These are phyloP conservation scores for Vulpes lagopus DNA, from an alignment of 2,113 vertebrate genomes.

Conservation along the genomic window DNA sequence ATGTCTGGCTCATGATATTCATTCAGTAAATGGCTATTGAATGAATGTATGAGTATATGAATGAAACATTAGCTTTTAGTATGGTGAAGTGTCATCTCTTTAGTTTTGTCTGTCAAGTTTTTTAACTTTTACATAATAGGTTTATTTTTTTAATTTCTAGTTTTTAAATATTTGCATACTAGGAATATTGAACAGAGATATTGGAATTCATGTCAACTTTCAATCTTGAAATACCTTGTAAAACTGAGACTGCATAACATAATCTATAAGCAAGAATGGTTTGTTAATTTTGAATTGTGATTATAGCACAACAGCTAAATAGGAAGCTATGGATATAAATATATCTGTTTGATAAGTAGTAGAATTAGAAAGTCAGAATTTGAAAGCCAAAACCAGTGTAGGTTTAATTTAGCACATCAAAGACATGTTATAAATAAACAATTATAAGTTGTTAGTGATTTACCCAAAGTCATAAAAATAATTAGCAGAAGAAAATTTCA, in stretches of 20 bases:
- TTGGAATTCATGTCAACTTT: constrained; percentile 4
- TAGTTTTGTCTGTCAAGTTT: constrained; percentile 6
- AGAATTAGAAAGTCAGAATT: constrained; percentile 26
- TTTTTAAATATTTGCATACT: not conserved
- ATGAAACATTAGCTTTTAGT: not conserved
- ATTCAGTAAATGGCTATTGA: not conserved
- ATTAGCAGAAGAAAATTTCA: constrained; percentile 22
- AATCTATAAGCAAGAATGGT: constrained; percentile 13
- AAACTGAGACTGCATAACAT: not conserved
- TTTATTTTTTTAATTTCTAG: not conserved
- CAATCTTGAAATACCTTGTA: constrained; percentile 2
- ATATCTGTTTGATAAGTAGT: not conserved
- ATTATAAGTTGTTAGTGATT: not conserved
- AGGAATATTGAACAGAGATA: not conserved
- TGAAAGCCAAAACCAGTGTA: not conserved
- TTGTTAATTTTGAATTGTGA: constrained; percentile 38
- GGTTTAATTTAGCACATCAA: not conserved
- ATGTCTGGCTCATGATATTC: not conserved
- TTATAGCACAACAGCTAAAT: not conserved
- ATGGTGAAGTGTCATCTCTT: not conserved
- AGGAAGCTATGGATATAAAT: not conserved
- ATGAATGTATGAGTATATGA: not conserved
- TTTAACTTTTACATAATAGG: not conserved
- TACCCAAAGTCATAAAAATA: not conserved
- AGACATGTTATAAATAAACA: not conserved